Base-by-base conservation (phyloP, 2,797 vertebrate genomes). In the Todus mexicanus region DNA sequence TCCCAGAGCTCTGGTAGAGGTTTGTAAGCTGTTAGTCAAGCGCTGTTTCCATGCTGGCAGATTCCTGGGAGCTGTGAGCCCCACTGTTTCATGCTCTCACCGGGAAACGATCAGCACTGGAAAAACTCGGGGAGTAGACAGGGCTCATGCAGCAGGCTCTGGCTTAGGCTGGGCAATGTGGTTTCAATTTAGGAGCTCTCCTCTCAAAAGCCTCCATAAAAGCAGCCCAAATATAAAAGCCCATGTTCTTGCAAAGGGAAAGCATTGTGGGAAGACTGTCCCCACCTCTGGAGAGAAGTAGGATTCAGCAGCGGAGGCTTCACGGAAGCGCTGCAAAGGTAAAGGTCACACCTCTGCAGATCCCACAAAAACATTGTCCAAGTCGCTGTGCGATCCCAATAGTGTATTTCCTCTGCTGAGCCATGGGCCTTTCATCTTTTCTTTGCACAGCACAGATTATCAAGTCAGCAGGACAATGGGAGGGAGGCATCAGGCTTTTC, bases 121-220 rank as follows among this genome's bases (percentile, higher is more conserved):
- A 89, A 92, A 92, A 73, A 64, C 18, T 73, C 0, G 0, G 25
- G 43, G 48, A 73, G 38, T 25, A 87, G 59, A 71, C 37, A 57
- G 65, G 40, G 51, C 63, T 95, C 23, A 20, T 78, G 80, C 59
- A 78, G 40, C 70, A 88, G 51, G 33, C 51, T 93, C 85, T 91
- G 77, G 45, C 72, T 89, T 16, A 40, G 84, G 50, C 69, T 84
- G 57, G 84, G 42, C 45, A 84, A 89, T 77, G 61, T 93, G 88
- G 72, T 90, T 96, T 96, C 72, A 48, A 21, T 89, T 87, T 87
- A 77, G 68, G 80, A 86, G 33, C 71, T 90, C 56, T 84, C 60
- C 33, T 84, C 82, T 84, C 80, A 73, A 86, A 76, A 88, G 57
- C n/a, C 33, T 88, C 29, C 47, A 10, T 76, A 53, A 86, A 83